Percentiles rank a stretch among this genome's conserved stretches.
Evolutionary conservation across 64 coral and sea anemone genomes (phyloP).

Genomic region (Orbicella faveolata): DNA sequence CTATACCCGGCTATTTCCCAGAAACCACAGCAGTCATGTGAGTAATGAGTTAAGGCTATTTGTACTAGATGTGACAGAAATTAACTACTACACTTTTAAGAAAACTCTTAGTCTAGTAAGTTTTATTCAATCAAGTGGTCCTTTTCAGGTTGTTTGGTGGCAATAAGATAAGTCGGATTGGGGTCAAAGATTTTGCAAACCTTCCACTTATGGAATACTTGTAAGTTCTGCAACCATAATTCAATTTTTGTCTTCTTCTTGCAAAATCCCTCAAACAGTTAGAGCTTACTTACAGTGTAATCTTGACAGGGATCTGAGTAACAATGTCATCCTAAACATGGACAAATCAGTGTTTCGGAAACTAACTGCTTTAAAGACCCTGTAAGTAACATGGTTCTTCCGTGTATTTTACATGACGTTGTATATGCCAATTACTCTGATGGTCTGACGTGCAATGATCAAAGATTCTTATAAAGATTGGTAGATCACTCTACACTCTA

Average conservation of each 20-base stretch:
- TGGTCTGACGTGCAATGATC: too few relatives aligned
- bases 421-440: too few relatives aligned
- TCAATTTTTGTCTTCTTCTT: neutral
- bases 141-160: constrained; percentile 2
- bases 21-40: constrained; percentile 6
- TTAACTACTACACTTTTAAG: neutral
- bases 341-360: neutral
- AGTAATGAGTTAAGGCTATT: neutral
- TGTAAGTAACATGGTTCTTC: neutral
- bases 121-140: neutral
- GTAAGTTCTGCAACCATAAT: neutral
- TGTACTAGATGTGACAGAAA: neutral
- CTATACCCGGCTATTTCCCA: neutral
- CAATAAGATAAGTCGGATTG: neutral
- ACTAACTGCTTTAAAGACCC: constrained; percentile 1
- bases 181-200: neutral
- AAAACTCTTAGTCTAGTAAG: neutral
- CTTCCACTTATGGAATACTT: constrained; percentile 2
- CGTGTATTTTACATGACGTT: too few relatives aligned
- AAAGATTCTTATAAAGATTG: too few relatives aligned
- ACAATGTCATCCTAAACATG: neutral
- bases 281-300: neutral
- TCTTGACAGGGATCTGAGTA: neutral
- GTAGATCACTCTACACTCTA: too few relatives aligned
- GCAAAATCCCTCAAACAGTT: neutral